Percentiles rank a stretch among this genome's conserved stretches.
Conservation (phyloP, 1,140 invertebrate species). For the Laupala kohalensis region DNA sequence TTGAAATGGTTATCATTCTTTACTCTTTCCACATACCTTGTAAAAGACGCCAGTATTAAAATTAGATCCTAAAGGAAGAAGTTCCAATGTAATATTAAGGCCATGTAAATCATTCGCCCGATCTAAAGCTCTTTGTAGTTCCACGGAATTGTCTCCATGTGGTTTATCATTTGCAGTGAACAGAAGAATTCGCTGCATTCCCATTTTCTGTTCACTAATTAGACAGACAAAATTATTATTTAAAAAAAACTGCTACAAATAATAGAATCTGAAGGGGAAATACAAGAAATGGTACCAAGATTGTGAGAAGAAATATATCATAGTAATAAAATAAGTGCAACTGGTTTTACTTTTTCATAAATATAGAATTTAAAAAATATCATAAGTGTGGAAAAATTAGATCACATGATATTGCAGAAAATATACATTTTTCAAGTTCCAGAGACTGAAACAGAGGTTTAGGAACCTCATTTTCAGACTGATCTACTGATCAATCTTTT, state of each 20-base stretch:
- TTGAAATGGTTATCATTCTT: too few species aligned
- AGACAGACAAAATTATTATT: neutral
- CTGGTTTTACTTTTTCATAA: too few species aligned
- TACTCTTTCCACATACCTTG: neutral
- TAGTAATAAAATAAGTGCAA: neutral
- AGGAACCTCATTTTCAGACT: too few species aligned
- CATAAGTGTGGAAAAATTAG: too few species aligned
- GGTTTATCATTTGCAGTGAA: neutral
- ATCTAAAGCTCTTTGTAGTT: neutral
- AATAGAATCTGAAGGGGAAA: too few species aligned
- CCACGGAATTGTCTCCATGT: neutral
- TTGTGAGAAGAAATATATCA: neutral
- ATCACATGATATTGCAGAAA: too few species aligned
- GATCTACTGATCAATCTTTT: too few species aligned
- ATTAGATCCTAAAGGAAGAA: neutral
- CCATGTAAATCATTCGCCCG: neutral
- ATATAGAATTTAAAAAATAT: too few species aligned
- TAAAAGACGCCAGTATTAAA: neutral
- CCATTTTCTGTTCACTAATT: neutral
- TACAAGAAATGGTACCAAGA: neutral
- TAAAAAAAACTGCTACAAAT: too few species aligned
- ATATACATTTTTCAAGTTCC: too few species aligned
- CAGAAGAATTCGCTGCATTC: neutral
- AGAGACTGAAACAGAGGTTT: too few species aligned
- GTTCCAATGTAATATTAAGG: neutral